Conservation (phyloP, 2,113 vertebrate genomes). For the Callocephalon fimbriatum region DNA sequence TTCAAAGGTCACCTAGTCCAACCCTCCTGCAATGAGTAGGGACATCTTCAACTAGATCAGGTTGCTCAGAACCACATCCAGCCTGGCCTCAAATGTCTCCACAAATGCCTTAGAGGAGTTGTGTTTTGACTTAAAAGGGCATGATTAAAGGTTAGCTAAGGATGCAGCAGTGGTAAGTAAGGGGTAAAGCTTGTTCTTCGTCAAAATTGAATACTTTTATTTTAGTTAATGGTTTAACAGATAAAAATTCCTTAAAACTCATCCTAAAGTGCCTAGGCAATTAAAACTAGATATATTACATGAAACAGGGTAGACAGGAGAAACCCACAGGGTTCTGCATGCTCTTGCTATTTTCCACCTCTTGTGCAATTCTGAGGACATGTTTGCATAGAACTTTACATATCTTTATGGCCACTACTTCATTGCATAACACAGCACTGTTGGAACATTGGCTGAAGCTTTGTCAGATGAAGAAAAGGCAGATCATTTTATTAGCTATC, state of each 20-base stretch:
- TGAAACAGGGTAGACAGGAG: background rate
- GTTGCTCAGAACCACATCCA: background rate
- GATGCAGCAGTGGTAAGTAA: background rate
- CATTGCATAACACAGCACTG: constrained; percentile 25
- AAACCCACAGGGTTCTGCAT: background rate
- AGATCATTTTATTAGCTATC: constrained; percentile 39
- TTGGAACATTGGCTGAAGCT: constrained; percentile 14
- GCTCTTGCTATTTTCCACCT: background rate
- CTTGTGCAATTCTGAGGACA: background rate
- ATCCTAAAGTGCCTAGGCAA: background rate
- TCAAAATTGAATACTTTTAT: background rate
- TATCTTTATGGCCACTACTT: constrained; percentile 17
- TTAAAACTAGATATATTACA: background rate
- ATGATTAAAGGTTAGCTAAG: background rate
- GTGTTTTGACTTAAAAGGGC: background rate
- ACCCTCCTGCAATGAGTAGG: background rate
- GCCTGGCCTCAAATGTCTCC: background rate
- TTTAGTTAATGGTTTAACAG: background rate
- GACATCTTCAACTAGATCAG: background rate
- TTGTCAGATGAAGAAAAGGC: background rate
- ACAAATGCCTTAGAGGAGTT: background rate
- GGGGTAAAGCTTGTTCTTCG: background rate
- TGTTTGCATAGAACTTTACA: background rate
- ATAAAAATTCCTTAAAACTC: background rate
- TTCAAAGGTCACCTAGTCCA: background rate